These are phyloP conservation scores for Eonycteris spelaea DNA, from an alignment of 2,113 vertebrate genomes.

Conservation along the genomic window DNA sequence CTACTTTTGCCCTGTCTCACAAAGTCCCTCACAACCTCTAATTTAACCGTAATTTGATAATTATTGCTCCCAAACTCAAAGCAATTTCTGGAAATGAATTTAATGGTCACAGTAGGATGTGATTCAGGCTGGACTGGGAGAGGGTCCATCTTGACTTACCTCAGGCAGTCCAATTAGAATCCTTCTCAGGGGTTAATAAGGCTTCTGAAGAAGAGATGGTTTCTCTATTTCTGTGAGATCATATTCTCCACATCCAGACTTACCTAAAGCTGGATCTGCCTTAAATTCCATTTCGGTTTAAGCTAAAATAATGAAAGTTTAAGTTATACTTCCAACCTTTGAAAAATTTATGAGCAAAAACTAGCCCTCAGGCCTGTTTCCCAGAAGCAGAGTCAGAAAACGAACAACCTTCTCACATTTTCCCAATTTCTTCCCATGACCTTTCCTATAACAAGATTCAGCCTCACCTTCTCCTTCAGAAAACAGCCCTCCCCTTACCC, in stretches of 20 bases:
- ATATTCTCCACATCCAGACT: not conserved
- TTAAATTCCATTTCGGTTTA: constrained; percentile 3
- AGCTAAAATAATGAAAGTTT: not conserved
- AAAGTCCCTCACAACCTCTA: not conserved
- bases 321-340: not conserved
- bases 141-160: not conserved
- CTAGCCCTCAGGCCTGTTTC: not conserved
- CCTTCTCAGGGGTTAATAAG: not conserved
- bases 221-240: not conserved
- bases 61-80: not conserved
- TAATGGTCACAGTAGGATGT: not conserved
- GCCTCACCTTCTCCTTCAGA: not conserved
- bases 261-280: not conserved
- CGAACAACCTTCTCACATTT: not conserved
- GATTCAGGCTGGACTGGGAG: not conserved
- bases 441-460: constrained; percentile 21
- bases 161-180: not conserved
- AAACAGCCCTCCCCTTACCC: not conserved
- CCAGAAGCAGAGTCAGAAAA: not conserved
- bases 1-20: not conserved
- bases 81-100: not conserved
- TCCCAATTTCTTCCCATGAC: constrained; percentile 3
- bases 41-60: not conserved
- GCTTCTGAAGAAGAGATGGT: not conserved
- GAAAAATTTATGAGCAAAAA: constrained; percentile 27